Base-by-base conservation (phyloP, 2,797 vertebrate genomes). In the Allobates femoralis region DNA sequence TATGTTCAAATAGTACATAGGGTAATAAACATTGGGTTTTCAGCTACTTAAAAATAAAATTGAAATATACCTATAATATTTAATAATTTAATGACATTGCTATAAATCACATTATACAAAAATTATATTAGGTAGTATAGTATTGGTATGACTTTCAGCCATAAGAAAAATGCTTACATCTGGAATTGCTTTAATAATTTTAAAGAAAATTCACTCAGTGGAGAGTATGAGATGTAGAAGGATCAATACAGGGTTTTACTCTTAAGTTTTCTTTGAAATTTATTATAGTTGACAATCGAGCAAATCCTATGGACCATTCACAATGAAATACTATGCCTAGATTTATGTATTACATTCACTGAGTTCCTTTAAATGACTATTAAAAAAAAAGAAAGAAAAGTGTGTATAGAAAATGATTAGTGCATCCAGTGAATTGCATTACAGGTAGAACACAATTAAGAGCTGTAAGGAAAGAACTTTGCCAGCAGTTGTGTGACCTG, bases 201-300 rank as follows among this genome's bases (percentile, higher is more conserved):
- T 66, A 76, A 46, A 76, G 37, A 79, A 81, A 75, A 66, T 56
- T 50, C 85, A 83, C 34, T 69, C 30, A 86, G 76, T 60, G 28
- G 71, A 76, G 55, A 76, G 85, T 71, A 66, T 66, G 50, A 55
- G 23, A 82, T 11, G 50, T 71, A 28, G 23, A 86, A 66, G 53
- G 7, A 86, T 86, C 79, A 81, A 83, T 83, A 83, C 6, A 83
- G 16, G 60, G n/a, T 12, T 82, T 86, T 83, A 64, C 80, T 78
- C 19, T 83, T 62, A 82, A 77, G 79, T 60, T 83, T 82, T 82
- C 50, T 78, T 55, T 82, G 80, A 62, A 82, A 86, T 86, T 66
- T 86, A 86, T 82, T 86, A 50, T n/a, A 64, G 46, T 56, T 82
- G 79, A 81, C 58, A 76, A 81, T 51, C 16, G 60, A 67, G 30